phyloP scores from a whole-genome alignment of 2,888 invertebrate genomes.

The Lysandra coridon region DNA sequence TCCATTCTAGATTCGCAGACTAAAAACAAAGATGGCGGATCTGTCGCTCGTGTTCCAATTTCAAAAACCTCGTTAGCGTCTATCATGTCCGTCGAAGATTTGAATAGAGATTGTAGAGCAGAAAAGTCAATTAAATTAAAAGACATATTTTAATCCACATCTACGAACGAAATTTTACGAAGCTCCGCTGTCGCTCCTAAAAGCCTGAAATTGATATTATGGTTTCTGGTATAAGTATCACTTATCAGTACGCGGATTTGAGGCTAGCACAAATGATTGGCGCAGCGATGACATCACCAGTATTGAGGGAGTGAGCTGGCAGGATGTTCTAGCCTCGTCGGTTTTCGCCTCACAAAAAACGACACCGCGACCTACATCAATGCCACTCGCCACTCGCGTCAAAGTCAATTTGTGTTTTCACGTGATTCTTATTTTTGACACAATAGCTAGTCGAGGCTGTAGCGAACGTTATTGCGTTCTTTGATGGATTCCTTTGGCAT shows the following conservation, averaged over 20 bases:
- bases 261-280: constrained; percentile 37
- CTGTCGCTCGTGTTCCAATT: neutral
- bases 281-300: constrained; percentile 55
- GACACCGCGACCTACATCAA: constrained; percentile 73
- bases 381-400: constrained; percentile 38
- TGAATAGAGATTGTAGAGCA: neutral
- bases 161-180: too few species aligned
- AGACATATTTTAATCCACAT: too few species aligned
- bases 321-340: constrained; percentile 48
- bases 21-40: constrained; percentile 33
- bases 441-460: constrained; percentile 17
- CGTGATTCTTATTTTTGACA: constrained; percentile 26
- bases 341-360: constrained; percentile 61
- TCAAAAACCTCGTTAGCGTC: constrained; percentile 12
- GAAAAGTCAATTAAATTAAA: too few species aligned
- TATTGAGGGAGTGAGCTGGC: constrained; percentile 43
- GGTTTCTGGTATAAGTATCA: neutral
- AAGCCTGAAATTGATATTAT: too few species aligned
- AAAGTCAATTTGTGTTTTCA: constrained; percentile 31
- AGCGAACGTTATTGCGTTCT: constrained; percentile 6
- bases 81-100: neutral
- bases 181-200: too few species aligned
- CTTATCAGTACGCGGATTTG: neutral
- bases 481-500: constrained; percentile 1
- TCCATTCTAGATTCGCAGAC: constrained; percentile 22